Base-by-base conservation (phyloP, 1,140 invertebrate genomes). In the Bacillus rossius region DNA sequence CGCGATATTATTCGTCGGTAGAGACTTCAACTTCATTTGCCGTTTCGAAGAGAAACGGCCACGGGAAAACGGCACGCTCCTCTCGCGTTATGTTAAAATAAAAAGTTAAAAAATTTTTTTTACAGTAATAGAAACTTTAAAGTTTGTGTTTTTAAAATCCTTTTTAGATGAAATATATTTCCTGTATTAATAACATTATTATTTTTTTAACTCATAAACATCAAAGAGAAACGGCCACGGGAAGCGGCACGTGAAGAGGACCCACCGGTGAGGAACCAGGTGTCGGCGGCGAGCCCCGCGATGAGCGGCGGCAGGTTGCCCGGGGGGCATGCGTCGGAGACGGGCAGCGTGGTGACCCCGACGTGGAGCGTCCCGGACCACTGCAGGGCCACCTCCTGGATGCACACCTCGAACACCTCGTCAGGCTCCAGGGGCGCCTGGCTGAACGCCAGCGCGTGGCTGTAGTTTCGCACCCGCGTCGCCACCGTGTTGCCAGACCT, bases 351-450 rank as follows among this genome's bases (percentile, higher is more conserved):
- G 0, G 89, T 91, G 7, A 94, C 78, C 1, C 91, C 92, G 66
- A 93, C 82, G 23, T 79, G 80, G 19, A 94, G 71, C 13, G 83
- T 86, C 1, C 91, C 91, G 25, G 87, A 84, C 80, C 86, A 90
- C 47, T 85, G 81, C 10, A 73, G 68, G 5, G 80, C 77, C 16
- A 86, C 67, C 65, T 82, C 78, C 55, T 84, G 80, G 16, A 88
- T 76, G 29, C 77, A 72, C 42, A 93, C 80, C 80, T 92, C 84
- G 62, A 84, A 87, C 14, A 91, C 70, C 67, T 91, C 85, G 65
- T 89, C 88, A 54, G 86, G 80, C 37, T 81, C 81, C 13, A 94
- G 74, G 16, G 87, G 81, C 8, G 80, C 78, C 17, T 85, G 81
- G 65, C 89, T 91, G 59, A 91, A 84, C 10, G 90, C 80, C 5